phyloP scores from a whole-genome alignment of 2,113 vertebrate species.

The Sinocyclocheilus anophthalmus region DNA sequence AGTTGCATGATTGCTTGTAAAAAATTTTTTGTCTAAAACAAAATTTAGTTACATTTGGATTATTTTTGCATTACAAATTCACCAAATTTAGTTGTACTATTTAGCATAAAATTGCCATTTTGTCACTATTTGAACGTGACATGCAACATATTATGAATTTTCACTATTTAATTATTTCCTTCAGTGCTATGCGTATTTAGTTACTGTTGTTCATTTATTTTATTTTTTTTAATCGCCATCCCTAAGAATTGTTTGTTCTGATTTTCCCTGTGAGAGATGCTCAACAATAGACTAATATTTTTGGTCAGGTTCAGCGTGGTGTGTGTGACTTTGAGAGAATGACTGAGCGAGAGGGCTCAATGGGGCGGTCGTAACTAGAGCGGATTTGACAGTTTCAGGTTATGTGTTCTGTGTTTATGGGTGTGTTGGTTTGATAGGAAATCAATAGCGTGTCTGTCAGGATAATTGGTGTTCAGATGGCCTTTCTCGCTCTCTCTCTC shows the following conservation, averaged over 20 bases:
- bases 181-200: not conserved
- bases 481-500: conserved; percentile 50
- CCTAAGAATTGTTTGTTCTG: not conserved
- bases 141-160: not conserved
- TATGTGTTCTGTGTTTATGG: conserved; percentile 64
- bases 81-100: not conserved
- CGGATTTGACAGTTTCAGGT: conserved; percentile 63
- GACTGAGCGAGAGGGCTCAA: conserved; percentile 44
- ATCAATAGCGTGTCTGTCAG: conserved; percentile 64
- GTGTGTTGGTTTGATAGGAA: conserved; percentile 63
- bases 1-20: not conserved
- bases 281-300: not conserved
- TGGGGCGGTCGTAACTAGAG: conserved; percentile 56
- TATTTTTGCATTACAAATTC: not conserved
- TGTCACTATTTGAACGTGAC: not conserved
- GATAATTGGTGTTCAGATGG: conserved; percentile 63
- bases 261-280: not conserved
- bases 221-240: not conserved
- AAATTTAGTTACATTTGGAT: not conserved
- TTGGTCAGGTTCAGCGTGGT: conserved; percentile 13
- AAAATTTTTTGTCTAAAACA: too few relatives aligned
- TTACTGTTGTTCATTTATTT: not conserved
- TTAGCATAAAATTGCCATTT: not conserved
- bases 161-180: conserved; percentile 4
- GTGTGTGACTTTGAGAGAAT: conserved; percentile 19